A percentile compares a stretch with the other conserved stretches of the same genome.
Conservation (phyloP, 2,888 invertebrate genomes). For the Kryphioiulus occultus region DNA sequence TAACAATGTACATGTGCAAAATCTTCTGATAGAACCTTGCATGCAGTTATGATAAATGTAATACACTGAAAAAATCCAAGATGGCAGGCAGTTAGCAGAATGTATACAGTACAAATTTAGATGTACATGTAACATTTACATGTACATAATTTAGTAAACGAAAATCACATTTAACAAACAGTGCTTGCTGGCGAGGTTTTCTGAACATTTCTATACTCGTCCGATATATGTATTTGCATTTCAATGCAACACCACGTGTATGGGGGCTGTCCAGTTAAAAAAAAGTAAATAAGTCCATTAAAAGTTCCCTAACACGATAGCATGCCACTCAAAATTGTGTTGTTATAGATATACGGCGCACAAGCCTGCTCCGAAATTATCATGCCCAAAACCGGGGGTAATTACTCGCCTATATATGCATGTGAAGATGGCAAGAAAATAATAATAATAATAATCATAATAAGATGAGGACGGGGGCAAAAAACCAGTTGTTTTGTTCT, state of each 20-base stretch:
- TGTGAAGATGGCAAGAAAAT: neutral
- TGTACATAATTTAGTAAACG: too few relatives aligned
- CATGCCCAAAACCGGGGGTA: neutral
- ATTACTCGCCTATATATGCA: neutral
- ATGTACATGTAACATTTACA: too few relatives aligned
- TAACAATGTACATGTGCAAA: too few relatives aligned
- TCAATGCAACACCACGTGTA: neutral
- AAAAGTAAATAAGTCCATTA: neutral
- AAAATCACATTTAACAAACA: neutral
- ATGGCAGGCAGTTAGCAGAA: too few relatives aligned
- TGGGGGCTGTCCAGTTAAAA: neutral
- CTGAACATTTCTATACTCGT: neutral
- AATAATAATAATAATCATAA: neutral
- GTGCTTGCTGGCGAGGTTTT: neutral
- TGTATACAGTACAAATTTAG: too few relatives aligned
- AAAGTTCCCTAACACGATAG: neutral
- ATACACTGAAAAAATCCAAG: too few relatives aligned
- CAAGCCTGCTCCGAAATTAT: neutral
- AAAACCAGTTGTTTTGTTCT: neutral
- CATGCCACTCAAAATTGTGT: neutral
- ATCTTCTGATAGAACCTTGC: too few relatives aligned
- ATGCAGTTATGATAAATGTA: too few relatives aligned
- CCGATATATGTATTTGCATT: neutral
- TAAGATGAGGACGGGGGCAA: constrained; percentile 13
- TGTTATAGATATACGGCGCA: neutral